Base-by-base conservation (phyloP, 2,888 invertebrate species). In the Drosophila austrosaltans region DNA sequence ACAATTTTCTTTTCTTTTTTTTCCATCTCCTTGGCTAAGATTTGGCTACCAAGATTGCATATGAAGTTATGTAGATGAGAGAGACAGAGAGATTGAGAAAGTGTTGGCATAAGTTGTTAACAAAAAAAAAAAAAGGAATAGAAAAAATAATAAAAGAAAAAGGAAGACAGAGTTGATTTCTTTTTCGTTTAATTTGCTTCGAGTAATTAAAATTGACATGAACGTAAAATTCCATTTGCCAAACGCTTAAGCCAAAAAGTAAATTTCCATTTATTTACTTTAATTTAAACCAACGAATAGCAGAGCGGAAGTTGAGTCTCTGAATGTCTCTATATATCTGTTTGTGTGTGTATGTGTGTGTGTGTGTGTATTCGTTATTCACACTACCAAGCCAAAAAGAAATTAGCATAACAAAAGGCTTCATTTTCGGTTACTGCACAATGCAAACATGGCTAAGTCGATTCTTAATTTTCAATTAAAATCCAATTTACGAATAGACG, bases 391-490 rank as follows among this genome's bases (percentile, higher is more conserved):
- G 73, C 73, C 75, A 66, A 67, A 67, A 58, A 75, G 69, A 72
- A 78, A 85, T 85, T 85, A 88, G 85, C 85, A 85, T 85, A 81
- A 85, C 85, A 85, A 85, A 85, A 88, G 84, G 76, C 81, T 62
- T 53, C 81, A 67, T 53, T 44, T 74, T 67, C 72, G 62, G 72
- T 69, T 73, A 82, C 81, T 78, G 84, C 81, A 86, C 79, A 88
- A 87, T 76, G 75, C 87, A 85, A 85, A 85, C 84, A 85, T 89
- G 81, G 76, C 89, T 86, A 86, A 85, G 85, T 86, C 89, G 84
- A 89, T 86, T 86, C 87, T 83, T 87, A 86, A 86, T 89, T 86
- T 86, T 82, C 89, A 86, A 86, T 86, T 86, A 87, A 86, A 86
- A 86, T 89, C 86, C 89, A 87, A 86, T 86, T 86, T 89, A 80